Evolutionary conservation across 30 jellyfish, hydroid and myxozoan species (phyloP).

Genomic region (Sanderia malayensis): DNA sequence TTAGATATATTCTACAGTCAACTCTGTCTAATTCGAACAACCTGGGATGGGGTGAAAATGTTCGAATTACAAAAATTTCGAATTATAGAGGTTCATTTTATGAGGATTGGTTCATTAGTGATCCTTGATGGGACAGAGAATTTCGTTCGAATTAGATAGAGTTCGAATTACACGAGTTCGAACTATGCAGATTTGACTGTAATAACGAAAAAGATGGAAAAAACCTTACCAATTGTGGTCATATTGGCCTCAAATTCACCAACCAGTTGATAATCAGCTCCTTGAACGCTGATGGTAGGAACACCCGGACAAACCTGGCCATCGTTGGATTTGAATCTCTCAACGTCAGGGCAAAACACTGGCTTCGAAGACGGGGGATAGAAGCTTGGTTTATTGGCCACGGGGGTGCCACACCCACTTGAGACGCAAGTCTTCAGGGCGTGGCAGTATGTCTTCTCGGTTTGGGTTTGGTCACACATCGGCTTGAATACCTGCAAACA

Average conservation of each 20-base stretch:
- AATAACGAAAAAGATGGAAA: background rate
- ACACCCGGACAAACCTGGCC: conserved; percentile 48
- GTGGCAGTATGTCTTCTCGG: conserved; percentile 60
- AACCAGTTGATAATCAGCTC: conserved; percentile 54
- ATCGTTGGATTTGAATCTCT: conserved; percentile 53
- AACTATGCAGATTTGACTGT: no score
- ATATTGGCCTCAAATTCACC: conserved; percentile 18
- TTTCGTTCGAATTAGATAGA: no score
- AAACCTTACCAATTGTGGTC: conserved; percentile 37
- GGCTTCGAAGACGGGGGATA: conserved; percentile 50
- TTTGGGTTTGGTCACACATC: conserved; percentile 34
- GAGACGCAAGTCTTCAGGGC: conserved; percentile 55
- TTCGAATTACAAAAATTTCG: no score
- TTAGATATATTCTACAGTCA: no score
- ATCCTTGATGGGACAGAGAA: no score
- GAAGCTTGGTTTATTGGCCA: conserved; percentile 26
- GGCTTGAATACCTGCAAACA: conserved; percentile 56
- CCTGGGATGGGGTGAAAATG: no score
- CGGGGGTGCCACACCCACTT: conserved; percentile 59
- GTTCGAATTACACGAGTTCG: no score
- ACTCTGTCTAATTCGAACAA: no score
- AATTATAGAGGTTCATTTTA: no score
- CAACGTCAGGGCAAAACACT: conserved; percentile 76
- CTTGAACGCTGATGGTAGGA: conserved; percentile 19
- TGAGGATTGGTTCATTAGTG: no score